Base-by-base conservation (phyloP, 2,888 invertebrate species). In the Hirtodrosophila alboralis region DNA sequence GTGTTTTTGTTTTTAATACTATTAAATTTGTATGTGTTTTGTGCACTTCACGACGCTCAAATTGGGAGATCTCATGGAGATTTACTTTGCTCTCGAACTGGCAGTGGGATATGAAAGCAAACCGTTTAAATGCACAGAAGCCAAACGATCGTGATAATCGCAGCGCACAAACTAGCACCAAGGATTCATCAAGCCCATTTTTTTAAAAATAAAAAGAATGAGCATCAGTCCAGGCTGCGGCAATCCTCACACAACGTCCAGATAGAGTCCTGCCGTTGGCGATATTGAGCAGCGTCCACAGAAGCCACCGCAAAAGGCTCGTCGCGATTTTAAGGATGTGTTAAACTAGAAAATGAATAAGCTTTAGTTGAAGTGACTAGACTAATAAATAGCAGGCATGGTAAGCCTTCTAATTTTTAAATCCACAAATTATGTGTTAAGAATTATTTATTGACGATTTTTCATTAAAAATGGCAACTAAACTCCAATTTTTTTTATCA, bases 271-370 rank as follows among this genome's bases (percentile, higher is more conserved):
- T 14, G 89, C 90, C 70, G 71, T 65, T 23, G 85, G 58, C 23
- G 89, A 87, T 68, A 91, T 88, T 9, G 75, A 84, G 73, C 95
- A 95, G 38, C 92, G 92, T 4, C 95, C 95, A 83, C 95, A 95
- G 84, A 93, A 94, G 38, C 95, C 95, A 9, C 95, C 95, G 83
- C 95, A 95, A 86, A 92, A 92, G 1, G 95, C 95, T 27, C 91
- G 89, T 10, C 94, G 92, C 38, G 90, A 90, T 83, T 93, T 91
- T 58, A 75, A 53, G 2, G 90, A 83, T 23, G 79, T 74, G 40
- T 92, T 89, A 48, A 92, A 92, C 93, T 94, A 78, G 7, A 10
- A 10, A 1, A 3, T 0, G 5, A 14, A 43, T 34, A 10, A 7
- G 7, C 12, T 12, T 28, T 4, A 4, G n/a, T n/a, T n/a, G n/a